A percentile compares a stretch with the other conserved stretches of the same genome.
Conservation (phyloP, 2,113 vertebrate species). For the Istiophorus platypterus region DNA sequence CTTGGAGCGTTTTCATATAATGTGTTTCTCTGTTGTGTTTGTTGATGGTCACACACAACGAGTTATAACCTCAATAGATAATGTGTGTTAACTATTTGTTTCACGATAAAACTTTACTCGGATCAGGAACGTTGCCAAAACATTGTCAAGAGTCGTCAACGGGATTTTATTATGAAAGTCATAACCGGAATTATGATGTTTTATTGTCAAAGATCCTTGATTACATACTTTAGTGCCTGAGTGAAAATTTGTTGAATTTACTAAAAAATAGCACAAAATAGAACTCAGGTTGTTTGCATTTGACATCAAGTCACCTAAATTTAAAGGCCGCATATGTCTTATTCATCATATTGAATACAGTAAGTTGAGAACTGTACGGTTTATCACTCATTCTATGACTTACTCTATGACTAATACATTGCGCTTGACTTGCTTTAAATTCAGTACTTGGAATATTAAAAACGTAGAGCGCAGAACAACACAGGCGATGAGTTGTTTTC, state of each 20-base stretch:
- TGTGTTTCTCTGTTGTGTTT: background rate
- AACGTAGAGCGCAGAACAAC: too few species aligned
- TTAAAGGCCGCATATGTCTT: background rate
- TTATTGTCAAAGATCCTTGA: background rate
- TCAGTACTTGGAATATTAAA: too few species aligned
- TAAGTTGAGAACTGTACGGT: background rate
- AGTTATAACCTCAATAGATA: background rate
- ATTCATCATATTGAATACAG: background rate
- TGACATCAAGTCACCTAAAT: background rate
- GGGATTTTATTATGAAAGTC: conserved; percentile 42
- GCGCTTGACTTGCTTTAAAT: background rate
- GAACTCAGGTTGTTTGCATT: background rate
- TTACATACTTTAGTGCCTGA: background rate
- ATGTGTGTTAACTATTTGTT: background rate
- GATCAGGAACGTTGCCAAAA: background rate
- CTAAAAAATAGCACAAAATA: background rate
- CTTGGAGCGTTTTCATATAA: background rate
- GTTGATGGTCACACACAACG: background rate
- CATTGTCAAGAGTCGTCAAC: background rate
- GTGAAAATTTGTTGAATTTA: conserved; percentile 13
- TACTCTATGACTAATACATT: background rate
- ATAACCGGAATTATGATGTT: background rate
- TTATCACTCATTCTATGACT: too few species aligned
- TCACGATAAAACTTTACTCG: background rate
- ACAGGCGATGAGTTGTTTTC: too few species aligned